Evolutionary conservation across 2,888 invertebrate genomes (phyloP), one percentile per base, ranked within the genome.

Genomic region (Leucoptera coffeella): DNA sequence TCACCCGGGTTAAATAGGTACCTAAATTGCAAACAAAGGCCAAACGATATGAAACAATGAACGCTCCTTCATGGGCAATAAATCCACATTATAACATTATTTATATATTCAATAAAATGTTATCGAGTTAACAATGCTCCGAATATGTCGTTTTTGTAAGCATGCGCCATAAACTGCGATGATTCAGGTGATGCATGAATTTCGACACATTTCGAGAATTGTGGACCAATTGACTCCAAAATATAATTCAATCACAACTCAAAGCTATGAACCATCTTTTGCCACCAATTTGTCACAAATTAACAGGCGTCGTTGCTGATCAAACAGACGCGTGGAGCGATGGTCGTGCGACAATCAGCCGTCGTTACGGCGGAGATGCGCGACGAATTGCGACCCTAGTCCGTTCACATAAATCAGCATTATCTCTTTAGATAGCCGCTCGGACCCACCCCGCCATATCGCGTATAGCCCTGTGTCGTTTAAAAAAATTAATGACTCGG

Each of bases 401-500:
- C 46, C 50, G 58, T 47, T 51, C 56, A 51, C 54, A 71, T 72
- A 72, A 72, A 71, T 71, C 71, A 71, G 69, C 52, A 67, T 72
- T 71, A 72, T 72, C 71, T 71, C 55, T 55, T 56, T 62, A 69
- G 69, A 69, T 69, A 69, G 64, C 65, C 67, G 52, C 52, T 44
- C 48, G 56, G 56, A 54, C 56, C 53, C 57, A 50, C 57, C 56
- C 58, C 51, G 59, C 56, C 59, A 49, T 65, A 67, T 64, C 67
- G 53, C 56, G 56, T 56, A 47, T 46, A 46, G 53, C 53, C 60
- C 58, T 50, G 62, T 65, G 64, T 64, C 69, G 65, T 67, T 69
- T 55, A 61, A 64, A 69, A 67, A 69, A 69, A 65, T 69, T 69
- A 67, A 69, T 69, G 69, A 64, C 65, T 53, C 62, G 69, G 69